phyloP scores from a whole-genome alignment of 2,888 invertebrate species.

The Tiliacea citrago region DNA sequence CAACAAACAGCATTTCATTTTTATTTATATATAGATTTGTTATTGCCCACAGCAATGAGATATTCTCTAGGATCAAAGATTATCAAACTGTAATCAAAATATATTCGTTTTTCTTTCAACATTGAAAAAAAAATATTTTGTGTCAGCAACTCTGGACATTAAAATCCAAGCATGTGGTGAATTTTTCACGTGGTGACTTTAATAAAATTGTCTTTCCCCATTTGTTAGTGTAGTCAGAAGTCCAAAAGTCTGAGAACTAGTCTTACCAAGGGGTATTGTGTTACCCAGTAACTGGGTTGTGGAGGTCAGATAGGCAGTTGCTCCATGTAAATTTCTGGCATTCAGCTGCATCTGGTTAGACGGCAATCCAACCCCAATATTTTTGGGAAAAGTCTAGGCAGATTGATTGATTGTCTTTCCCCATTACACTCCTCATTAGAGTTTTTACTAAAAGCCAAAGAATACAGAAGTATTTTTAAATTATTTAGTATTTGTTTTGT shows the following conservation, averaged over 20 bases:
- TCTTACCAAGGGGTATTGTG: not conserved
- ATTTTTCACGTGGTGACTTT: too few species aligned
- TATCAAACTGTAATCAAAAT: not conserved
- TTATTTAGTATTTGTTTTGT: not conserved
- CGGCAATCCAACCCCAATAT: not conserved
- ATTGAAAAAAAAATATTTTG: not conserved
- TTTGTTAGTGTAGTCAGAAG: not conserved
- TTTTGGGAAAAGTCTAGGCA: not conserved
- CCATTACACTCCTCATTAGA: not conserved
- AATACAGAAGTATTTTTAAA: not conserved
- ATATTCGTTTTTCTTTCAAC: not conserved
- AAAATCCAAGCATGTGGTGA: too few species aligned
- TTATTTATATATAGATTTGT: too few species aligned
- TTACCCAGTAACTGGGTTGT: too few species aligned
- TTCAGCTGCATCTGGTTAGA: not conserved
- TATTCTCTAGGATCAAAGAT: constrained; percentile 7
- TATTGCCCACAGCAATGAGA: not conserved
- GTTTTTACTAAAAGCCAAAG: not conserved
- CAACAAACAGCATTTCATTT: too few species aligned
- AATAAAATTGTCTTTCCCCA: not conserved
- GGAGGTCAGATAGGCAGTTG: too few species aligned
- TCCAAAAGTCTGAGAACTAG: not conserved
- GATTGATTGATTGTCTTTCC: not conserved
- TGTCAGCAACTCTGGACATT: not conserved
- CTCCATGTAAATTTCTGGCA: not conserved